Conservation (phyloP, 2,888 invertebrate genomes). For the Stenichneumon culpator region DNA sequence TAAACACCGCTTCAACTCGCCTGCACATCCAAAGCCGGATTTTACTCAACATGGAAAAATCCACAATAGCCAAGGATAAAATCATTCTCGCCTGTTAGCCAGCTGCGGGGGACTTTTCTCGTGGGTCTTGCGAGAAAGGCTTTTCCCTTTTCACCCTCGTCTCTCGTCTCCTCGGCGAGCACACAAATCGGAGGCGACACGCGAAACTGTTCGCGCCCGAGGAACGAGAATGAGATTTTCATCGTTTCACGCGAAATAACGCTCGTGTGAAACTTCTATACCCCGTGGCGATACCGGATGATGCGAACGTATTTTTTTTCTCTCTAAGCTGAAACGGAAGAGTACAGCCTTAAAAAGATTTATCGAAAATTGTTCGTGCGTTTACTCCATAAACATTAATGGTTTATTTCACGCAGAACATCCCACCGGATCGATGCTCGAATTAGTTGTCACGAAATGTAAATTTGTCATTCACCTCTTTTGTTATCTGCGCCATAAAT, state of each 20-base stretch:
- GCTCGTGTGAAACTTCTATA: slow-evolving; percentile 45
- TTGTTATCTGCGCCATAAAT: no score
- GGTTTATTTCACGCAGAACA: no score
- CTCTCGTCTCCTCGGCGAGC: slow-evolving; percentile 31
- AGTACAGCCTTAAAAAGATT: no score
- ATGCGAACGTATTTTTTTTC: no score
- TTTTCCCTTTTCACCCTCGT: slow-evolving; percentile 38
- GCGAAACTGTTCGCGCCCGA: slow-evolving; percentile 58
- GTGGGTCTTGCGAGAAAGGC: slow-evolving; percentile 23
- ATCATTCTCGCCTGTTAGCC: slow-evolving; percentile 62
- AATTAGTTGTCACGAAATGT: no score
- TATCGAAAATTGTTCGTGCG: no score
- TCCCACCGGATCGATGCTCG: no score
- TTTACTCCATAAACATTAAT: no score
- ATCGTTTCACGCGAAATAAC: slow-evolving; percentile 63
- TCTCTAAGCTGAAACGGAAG: not conserved
- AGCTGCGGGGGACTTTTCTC: slow-evolving; percentile 45
- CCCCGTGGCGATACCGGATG: not conserved
- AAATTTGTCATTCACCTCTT: no score
- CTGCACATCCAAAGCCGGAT: slow-evolving; percentile 22
- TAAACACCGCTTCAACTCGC: slow-evolving; percentile 1
- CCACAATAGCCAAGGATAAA: slow-evolving; percentile 41
- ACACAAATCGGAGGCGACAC: slow-evolving; percentile 65
- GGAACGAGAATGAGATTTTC: slow-evolving; percentile 58
- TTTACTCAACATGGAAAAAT: slow-evolving; percentile 60